Evolutionary conservation across 2,888 invertebrate genomes (phyloP).

Genomic region (Noctua pronuba): DNA sequence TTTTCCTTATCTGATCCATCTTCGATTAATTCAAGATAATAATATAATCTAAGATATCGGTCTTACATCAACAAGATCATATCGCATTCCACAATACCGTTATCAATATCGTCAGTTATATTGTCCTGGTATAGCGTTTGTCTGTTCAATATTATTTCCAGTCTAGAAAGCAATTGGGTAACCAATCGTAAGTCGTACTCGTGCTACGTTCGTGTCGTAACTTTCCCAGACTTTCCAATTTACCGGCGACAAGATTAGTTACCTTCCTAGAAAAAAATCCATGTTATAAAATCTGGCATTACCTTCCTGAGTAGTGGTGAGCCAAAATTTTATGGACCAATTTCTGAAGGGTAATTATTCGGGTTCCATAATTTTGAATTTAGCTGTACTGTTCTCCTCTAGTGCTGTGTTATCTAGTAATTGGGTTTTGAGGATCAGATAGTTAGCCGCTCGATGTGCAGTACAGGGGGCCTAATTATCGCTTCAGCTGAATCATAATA

Average conservation of each 20-base stretch:
- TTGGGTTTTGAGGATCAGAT: background rate
- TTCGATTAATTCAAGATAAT: background rate
- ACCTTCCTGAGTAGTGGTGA: background rate
- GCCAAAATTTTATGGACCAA: background rate
- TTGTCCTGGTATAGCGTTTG: background rate
- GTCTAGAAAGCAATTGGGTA: conserved; percentile 51
- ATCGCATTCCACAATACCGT: no score
- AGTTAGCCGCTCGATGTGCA: background rate
- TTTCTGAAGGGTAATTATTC: background rate
- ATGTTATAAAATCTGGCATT: conserved; percentile 9
- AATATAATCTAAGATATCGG: background rate
- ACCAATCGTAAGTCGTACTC: conserved; percentile 54
- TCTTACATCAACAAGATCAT: background rate
- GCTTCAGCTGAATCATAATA: no score
- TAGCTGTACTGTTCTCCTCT: background rate
- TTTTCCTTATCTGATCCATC: background rate
- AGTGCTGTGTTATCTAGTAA: background rate
- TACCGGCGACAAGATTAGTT: conserved; percentile 59
- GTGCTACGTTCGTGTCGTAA: conserved; percentile 48
- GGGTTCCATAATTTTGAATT: background rate
- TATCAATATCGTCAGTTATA: conserved; percentile 13
- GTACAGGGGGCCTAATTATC: no score
- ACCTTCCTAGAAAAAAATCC: conserved; percentile 4
- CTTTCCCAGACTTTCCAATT: conserved; percentile 53
- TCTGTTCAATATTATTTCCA: conserved; percentile 42